Evolutionary conservation across 2,888 invertebrate genomes (phyloP).

Genomic region (Meiosimyza platycephala): DNA sequence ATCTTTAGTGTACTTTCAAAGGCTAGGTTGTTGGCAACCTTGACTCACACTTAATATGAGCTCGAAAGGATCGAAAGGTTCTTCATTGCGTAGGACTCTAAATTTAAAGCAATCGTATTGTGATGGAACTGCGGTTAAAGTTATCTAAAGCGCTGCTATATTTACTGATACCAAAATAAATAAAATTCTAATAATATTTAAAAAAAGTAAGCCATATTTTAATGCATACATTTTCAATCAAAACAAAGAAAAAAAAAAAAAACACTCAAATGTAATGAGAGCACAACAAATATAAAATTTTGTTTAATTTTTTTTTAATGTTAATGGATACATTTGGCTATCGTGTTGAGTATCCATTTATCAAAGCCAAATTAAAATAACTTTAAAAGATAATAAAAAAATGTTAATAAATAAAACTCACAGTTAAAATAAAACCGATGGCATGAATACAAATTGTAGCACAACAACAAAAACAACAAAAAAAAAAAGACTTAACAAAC

Average conservation of each 20-base stretch:
- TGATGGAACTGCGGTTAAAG: too few relatives aligned
- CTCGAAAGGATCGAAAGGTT: too few relatives aligned
- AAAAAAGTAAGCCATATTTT: background rate
- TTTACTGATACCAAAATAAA: too few relatives aligned
- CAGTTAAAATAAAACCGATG: background rate
- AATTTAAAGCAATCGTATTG: too few relatives aligned
- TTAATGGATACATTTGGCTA: constrained; percentile 26
- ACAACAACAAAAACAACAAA: constrained; percentile 9
- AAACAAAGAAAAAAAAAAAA: background rate
- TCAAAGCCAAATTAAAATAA: constrained; percentile 22
- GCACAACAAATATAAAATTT: background rate
- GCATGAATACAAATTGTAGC: constrained; percentile 8
- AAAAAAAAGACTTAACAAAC: background rate
- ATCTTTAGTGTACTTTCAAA: too few relatives aligned
- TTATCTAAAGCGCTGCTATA: too few relatives aligned
- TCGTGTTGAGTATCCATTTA: constrained; percentile 23
- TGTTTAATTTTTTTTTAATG: too few relatives aligned
- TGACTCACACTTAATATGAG: too few relatives aligned
- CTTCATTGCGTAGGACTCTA: too few relatives aligned
- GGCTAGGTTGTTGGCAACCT: too few relatives aligned
- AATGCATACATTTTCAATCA: constrained; percentile 6
- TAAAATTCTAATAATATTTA: too few relatives aligned
- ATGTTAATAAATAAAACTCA: background rate
- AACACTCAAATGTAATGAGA: background rate
- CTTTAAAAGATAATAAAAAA: constrained; percentile 16